Evolutionary conservation across 2,888 invertebrate species (phyloP), one percentile per base, ranked within the genome.

Genomic region (Watsonalla binaria): DNA sequence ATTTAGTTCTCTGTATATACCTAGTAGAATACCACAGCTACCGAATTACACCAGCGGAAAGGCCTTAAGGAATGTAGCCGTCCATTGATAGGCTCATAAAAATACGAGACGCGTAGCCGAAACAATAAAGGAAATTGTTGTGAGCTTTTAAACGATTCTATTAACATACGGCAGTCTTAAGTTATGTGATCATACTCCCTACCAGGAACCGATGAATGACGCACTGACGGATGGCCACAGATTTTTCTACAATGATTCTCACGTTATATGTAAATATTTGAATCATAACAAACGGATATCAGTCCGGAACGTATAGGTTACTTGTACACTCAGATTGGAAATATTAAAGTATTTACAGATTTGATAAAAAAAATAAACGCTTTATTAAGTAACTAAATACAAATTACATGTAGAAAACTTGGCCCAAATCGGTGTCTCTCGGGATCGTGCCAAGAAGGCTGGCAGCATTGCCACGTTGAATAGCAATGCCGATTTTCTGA

Each of bases 191-290:
- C 54, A 45, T 45, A 59, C 58, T 54, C 59, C 63, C 66, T 83
- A 78, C 77, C 66, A 69, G 67, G 83, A 83, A 82, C 58, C 58
- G 45, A 55, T 46, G 51, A 59, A 71, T 86, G 87, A 88, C 85
- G 78, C 84, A 84, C 65, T 65, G 75, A 78, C 88, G 83, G 88
- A 86, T 78, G 79, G 68, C 63, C 75, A 62, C 59, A 86, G 86
- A 89, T 88, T 82, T 86, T 86, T 86, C 77, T 83, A 60, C 74
- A 80, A 79, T 89, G 87, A 88, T 75, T 82, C 70, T 75, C 24
- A 24, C 50, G 60, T 82, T 81, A 82, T 76, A 76, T 74, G 79
- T 81, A 80, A 78, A 75, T 75, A 61, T 76, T 86, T 87, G 87
- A 87, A 80, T 86, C 86, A 86, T 73, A 67, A 61, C 58, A 60